These are phyloP conservation scores for Leptinotarsa rubiginosa DNA, from an alignment of 2,888 invertebrate species.

Conservation along the genomic window DNA sequence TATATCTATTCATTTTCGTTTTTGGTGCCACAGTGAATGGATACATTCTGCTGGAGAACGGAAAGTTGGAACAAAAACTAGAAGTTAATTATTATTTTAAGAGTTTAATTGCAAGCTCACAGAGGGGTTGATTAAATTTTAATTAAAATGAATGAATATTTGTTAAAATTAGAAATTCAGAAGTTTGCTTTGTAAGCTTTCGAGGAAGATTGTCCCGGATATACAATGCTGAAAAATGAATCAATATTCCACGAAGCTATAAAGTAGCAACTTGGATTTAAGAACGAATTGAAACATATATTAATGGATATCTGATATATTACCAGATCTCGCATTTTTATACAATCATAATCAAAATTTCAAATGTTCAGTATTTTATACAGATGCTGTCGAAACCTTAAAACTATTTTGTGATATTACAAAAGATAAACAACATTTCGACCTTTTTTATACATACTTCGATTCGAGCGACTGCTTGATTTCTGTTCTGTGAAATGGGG, in stretches of 20 bases:
- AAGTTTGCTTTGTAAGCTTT: constrained; percentile 56
- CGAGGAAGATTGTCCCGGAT: constrained; percentile 43
- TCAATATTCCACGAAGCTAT: neutral
- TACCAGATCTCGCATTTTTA: no score
- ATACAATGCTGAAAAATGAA: constrained; percentile 26
- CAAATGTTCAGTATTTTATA: no score
- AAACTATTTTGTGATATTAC: no score
- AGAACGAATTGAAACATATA: no score
- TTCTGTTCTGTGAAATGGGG: no score
- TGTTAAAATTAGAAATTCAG: constrained; percentile 66
- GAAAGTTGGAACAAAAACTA: constrained; percentile 56
- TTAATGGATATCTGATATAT: no score
- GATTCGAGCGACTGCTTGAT: no score
- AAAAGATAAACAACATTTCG: no score
- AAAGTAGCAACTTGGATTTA: no score
- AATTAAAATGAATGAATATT: constrained; percentile 67
- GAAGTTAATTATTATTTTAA: constrained; percentile 63
- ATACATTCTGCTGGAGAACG: constrained; percentile 14
- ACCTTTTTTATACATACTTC: no score
- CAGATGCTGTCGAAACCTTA: no score
- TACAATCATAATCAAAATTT: no score
- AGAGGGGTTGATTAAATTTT: constrained; percentile 66
- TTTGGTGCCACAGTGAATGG: constrained; percentile 7
- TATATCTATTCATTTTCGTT: neutral
- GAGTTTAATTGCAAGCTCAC: constrained; percentile 62